These are phyloP conservation scores for Melanotaenia boesemani DNA, from an alignment of 2,797 vertebrate species.

Conservation along the genomic window DNA sequence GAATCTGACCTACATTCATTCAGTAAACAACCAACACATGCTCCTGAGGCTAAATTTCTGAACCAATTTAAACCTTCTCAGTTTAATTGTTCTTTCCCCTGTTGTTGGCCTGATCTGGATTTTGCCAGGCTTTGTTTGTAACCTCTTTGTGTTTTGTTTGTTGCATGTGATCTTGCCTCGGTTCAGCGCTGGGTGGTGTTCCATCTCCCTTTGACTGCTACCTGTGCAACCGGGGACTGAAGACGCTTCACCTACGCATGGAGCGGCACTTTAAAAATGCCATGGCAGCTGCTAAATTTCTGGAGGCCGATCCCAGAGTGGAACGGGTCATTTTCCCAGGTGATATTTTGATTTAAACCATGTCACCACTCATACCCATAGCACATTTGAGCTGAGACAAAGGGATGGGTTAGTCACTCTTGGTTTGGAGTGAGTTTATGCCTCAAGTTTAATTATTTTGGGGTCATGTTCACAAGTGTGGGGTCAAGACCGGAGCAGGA, in stretches of 20 bases:
- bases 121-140: conserved; percentile 34
- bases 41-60: conserved; percentile 21
- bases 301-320: conserved; percentile 86
- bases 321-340: conserved; percentile 93
- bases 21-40: conserved; percentile 21
- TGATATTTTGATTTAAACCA: background rate
- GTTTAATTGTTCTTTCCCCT: conserved; percentile 21
- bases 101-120: conserved; percentile 26
- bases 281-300: conserved; percentile 86
- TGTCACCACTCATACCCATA: rapidly evolving
- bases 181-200: conserved; percentile 88
- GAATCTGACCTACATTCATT: conserved; percentile 37
- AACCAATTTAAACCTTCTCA: conserved; percentile 37
- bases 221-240: conserved; percentile 91
- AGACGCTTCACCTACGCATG: conserved; percentile 93
- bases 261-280: conserved; percentile 90
- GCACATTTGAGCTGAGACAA: background rate
- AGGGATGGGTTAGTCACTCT: background rate
- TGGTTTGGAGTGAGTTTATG: background rate
- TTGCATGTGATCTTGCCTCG: background rate
- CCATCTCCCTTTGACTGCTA: conserved; percentile 95
- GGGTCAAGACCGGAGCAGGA: background rate
- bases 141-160: conserved; percentile 9
- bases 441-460: background rate
- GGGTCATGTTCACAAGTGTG: background rate